A percentile compares a stretch with the other conserved stretches of the same genome.
phyloP scores from a whole-genome alignment of 2,113 vertebrate species.

The Platysternon megacephalum region DNA sequence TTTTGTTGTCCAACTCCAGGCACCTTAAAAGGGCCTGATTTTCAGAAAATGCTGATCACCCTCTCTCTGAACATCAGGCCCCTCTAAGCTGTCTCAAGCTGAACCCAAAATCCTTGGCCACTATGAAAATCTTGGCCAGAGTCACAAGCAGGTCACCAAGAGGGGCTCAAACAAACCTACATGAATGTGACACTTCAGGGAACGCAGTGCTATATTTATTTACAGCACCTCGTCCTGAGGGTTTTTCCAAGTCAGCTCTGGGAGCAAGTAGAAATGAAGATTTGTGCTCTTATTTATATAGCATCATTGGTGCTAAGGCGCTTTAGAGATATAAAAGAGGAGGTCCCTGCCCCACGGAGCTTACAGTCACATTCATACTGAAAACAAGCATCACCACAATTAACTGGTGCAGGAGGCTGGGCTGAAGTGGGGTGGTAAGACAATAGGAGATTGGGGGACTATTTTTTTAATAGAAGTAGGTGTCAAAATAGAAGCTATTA shows the following conservation, averaged over 20 bases:
- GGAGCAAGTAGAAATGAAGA: not conserved
- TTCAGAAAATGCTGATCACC: not conserved
- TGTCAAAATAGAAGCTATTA: not conserved
- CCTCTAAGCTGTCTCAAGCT: not conserved
- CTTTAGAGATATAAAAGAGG: not conserved
- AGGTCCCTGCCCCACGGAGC: fast-evolving
- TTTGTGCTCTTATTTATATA: not conserved
- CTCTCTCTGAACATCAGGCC: not conserved
- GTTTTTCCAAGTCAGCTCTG: not conserved
- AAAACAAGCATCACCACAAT: not conserved
- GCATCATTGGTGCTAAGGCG: not conserved
- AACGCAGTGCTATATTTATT: not conserved
- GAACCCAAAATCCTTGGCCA: not conserved
- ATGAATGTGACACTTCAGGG: not conserved
- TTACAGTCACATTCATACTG: not conserved
- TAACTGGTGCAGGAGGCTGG: not conserved
- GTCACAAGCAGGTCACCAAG: not conserved
- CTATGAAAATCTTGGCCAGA: not conserved
- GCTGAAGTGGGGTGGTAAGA: not conserved
- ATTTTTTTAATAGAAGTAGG: not conserved
- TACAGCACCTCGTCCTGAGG: fast-evolving
- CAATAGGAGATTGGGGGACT: not conserved
- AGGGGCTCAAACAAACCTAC: not conserved
- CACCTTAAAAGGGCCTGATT: not conserved
- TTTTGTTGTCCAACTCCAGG: not conserved